These are phyloP conservation scores for Aplochiton taeniatus DNA, from an alignment of 2,797 vertebrate genomes.

Conservation along the genomic window DNA sequence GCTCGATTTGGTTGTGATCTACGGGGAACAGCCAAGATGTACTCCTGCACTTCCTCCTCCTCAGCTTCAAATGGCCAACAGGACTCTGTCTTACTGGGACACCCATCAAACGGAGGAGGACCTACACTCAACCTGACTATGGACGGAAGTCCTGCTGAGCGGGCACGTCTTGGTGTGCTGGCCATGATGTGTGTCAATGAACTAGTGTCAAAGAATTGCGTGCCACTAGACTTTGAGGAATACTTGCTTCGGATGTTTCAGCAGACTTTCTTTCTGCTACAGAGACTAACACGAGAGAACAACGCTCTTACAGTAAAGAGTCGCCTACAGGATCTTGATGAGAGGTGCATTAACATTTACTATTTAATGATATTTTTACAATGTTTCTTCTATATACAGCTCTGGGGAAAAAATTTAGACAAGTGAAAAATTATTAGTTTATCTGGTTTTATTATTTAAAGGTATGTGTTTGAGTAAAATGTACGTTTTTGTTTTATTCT, in stretches of 20 bases:
- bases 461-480: too few relatives aligned
- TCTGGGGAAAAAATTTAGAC: too few relatives aligned
- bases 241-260: constrained; percentile 98
- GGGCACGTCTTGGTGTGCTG: constrained; percentile 87
- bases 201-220: constrained; percentile 99
- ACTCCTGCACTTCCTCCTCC: constrained; percentile 58
- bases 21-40: constrained; percentile 70
- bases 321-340: constrained; percentile 93
- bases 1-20: constrained; percentile 95
- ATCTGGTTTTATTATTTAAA: too few relatives aligned
- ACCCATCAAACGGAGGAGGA: constrained; percentile 70
- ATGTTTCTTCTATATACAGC: too few relatives aligned
- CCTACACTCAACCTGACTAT: constrained; percentile 48
- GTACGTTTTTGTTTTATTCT: too few relatives aligned
- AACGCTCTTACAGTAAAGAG: constrained; percentile 91
- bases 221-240: constrained; percentile 97
- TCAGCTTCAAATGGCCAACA: constrained; percentile 61
- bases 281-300: constrained; percentile 90
- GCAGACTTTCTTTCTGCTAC: constrained; percentile 98
- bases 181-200: constrained; percentile 99
- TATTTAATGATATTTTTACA: too few relatives aligned
- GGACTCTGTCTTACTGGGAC: constrained; percentile 49
- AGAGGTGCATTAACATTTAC: constrained; percentile 83
- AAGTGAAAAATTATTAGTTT: too few relatives aligned
- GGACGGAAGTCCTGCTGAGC: constrained; percentile 76